Conservation (phyloP, 2,888 invertebrate species). For the Napeogenes sylphis region DNA sequence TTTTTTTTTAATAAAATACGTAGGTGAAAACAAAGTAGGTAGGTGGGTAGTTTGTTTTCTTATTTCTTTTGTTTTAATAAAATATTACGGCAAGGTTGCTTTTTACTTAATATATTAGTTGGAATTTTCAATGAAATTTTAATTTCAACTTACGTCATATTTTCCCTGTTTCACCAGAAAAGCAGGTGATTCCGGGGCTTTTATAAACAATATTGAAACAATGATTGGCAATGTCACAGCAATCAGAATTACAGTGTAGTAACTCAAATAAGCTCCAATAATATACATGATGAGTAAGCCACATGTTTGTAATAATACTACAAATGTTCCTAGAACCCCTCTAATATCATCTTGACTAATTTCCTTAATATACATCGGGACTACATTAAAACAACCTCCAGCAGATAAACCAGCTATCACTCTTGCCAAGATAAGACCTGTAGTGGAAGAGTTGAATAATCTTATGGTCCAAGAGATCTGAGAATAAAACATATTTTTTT, state of each 20-base stretch:
- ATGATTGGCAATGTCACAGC: slow-evolving; percentile 44
- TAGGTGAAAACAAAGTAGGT: too few species aligned
- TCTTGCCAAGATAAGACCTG: slow-evolving; percentile 49
- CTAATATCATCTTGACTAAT: slow-evolving; percentile 56
- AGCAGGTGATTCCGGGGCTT: slow-evolving; percentile 64
- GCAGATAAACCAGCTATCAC: slow-evolving; percentile 50
- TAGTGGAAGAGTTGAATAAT: slow-evolving; percentile 40
- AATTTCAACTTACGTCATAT: slow-evolving; percentile 44
- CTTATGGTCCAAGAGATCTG: slow-evolving; percentile 59
- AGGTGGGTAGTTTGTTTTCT: too few species aligned
- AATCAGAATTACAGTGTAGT: slow-evolving; percentile 47
- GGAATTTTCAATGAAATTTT: too few species aligned
- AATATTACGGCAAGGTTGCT: too few species aligned
- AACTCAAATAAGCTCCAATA: slow-evolving; percentile 52
- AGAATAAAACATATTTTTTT: slow-evolving; percentile 2
- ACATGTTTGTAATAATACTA: slow-evolving; percentile 47
- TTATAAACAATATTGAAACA: slow-evolving; percentile 45
- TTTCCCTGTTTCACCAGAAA: slow-evolving; percentile 55
- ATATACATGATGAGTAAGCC: slow-evolving; percentile 55
- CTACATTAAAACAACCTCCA: slow-evolving; percentile 51
- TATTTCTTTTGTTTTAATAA: too few species aligned
- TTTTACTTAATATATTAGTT: too few species aligned
- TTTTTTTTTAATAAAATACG: too few species aligned
- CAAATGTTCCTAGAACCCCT: slow-evolving; percentile 50
- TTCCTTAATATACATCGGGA: slow-evolving; percentile 59